These are phyloP conservation scores for Sebastes nivosus DNA, from an alignment of 2,797 vertebrate species.

Conservation along the genomic window DNA sequence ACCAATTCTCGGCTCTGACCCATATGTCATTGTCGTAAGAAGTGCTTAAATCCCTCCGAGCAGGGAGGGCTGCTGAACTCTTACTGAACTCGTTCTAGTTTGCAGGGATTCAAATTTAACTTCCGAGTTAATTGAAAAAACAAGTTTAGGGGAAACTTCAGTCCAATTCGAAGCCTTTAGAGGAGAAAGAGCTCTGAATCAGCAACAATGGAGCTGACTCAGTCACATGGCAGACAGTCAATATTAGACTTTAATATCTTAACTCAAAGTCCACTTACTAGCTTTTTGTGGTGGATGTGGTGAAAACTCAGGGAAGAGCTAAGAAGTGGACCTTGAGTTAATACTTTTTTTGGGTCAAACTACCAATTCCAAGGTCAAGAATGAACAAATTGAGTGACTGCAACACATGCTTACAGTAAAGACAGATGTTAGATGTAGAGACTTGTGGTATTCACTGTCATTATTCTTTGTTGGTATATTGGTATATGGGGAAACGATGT, in stretches of 20 bases:
- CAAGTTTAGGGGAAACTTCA: slow-evolving; percentile 14
- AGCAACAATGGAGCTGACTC: slow-evolving; percentile 3
- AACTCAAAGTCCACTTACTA: neutral
- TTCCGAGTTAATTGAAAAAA: slow-evolving; percentile 22
- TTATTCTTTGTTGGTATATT: neutral
- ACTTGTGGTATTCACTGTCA: neutral
- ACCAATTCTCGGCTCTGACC: slow-evolving; percentile 9
- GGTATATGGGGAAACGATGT: neutral
- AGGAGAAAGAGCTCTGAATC: slow-evolving; percentile 12
- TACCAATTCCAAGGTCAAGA: neutral
- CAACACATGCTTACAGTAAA: neutral
- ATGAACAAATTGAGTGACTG: neutral
- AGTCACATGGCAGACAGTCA: neutral
- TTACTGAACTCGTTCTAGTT: slow-evolving; percentile 11
- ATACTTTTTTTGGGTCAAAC: neutral
- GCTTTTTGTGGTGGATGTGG: neutral
- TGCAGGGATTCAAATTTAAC: slow-evolving; percentile 4
- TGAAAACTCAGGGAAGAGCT: neutral
- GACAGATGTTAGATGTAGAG: neutral
- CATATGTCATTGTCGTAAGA: slow-evolving; percentile 37
- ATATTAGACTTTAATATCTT: neutral
- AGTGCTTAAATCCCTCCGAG: neutral
- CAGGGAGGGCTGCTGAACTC: slow-evolving; percentile 2
- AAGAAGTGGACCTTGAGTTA: neutral
- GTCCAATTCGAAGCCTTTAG: neutral